These are phyloP conservation scores for Brachionichthys hirsutus DNA, from an alignment of 2,113 vertebrate species.

Conservation along the genomic window DNA sequence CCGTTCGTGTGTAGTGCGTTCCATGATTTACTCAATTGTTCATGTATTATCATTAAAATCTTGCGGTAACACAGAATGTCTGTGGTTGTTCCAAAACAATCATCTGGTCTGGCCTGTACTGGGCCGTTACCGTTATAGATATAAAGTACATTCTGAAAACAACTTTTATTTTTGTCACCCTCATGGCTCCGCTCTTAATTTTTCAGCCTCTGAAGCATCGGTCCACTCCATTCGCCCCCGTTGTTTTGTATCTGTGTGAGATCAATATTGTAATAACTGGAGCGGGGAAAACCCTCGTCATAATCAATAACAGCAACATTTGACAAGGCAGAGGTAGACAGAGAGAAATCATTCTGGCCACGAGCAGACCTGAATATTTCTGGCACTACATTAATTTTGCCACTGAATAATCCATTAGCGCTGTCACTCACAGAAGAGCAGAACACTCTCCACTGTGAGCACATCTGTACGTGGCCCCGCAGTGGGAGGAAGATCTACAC, in stretches of 20 bases:
- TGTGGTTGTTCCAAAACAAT: no score
- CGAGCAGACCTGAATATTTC: constrained; percentile 64
- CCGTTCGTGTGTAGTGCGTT: no score
- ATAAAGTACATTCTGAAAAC: no score
- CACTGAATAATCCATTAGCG: constrained; percentile 72
- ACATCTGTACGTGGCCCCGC: constrained; percentile 34
- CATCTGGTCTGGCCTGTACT: no score
- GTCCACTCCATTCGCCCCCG: constrained; percentile 20
- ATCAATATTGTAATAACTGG: constrained; percentile 77
- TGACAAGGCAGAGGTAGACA: constrained; percentile 58
- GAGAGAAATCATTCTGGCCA: constrained; percentile 70
- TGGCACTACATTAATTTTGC: constrained; percentile 74
- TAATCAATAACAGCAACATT: constrained; percentile 73
- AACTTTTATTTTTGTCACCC: no score
- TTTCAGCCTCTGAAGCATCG: constrained; percentile 33
- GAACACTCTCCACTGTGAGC: constrained; percentile 36
- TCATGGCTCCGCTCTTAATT: constrained; percentile 14
- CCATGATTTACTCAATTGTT: no score
- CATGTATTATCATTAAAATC: no score
- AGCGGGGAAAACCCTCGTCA: constrained; percentile 68
- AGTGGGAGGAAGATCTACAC: constrained; percentile 31
- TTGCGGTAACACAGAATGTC: no score
- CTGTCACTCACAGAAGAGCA: constrained; percentile 55
- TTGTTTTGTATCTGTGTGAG: constrained; percentile 52
- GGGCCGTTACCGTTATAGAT: no score